phyloP scores from a whole-genome alignment of 2,797 vertebrate genomes.

The Scarus forsteni region DNA sequence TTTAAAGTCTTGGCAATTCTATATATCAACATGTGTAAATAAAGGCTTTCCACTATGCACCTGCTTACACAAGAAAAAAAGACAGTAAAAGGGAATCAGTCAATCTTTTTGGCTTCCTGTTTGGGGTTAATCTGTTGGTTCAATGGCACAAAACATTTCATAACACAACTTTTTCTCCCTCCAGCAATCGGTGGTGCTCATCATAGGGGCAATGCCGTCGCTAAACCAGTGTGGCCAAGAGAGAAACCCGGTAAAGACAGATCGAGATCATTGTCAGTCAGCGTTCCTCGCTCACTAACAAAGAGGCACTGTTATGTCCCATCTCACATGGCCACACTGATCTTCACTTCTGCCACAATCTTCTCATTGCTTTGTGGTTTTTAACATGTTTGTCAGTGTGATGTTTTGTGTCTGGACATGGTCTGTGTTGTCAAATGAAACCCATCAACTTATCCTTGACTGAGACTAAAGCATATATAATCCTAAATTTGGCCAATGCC shows the following conservation, averaged over 20 bases:
- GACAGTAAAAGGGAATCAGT: constrained; percentile 5
- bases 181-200: constrained; percentile 68
- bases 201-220: constrained; percentile 69
- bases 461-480: constrained; percentile 68
- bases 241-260: constrained; percentile 79
- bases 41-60: constrained; percentile 10
- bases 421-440: constrained; percentile 50
- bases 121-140: constrained; percentile 34
- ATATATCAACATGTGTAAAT: constrained; percentile 50
- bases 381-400: constrained; percentile 46
- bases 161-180: constrained; percentile 73
- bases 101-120: constrained; percentile 28
- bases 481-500: constrained; percentile 30
- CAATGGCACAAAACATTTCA: constrained; percentile 34
- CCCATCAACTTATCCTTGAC: constrained; percentile 42
- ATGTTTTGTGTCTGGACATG: constrained; percentile 49
- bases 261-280: constrained; percentile 53
- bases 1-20: constrained; percentile 29
- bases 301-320: constrained; percentile 51
- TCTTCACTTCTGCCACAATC: constrained; percentile 61
- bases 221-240: constrained; percentile 72
- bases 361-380: constrained; percentile 46
- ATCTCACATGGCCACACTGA: constrained; percentile 41
- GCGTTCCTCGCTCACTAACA: constrained; percentile 67
- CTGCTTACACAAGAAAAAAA: not conserved